Percentiles rank a stretch among this genome's conserved stretches.
phyloP scores from a whole-genome alignment of 23 tunicate genomes.

The Trididemnum nubilum region DNA sequence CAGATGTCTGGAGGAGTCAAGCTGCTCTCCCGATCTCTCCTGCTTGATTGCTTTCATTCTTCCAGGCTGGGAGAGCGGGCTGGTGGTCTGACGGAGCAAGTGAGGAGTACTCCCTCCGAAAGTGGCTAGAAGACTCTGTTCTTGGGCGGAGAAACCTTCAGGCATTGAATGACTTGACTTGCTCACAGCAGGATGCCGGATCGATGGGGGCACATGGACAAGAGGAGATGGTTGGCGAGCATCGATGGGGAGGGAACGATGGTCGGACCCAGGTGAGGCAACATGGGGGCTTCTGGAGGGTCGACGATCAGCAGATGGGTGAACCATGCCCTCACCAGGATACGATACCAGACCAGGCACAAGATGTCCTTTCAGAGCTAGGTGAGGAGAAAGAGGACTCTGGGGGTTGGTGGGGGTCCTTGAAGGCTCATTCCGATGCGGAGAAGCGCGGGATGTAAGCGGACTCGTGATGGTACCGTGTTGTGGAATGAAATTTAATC shows the following conservation, averaged over 20 bases:
- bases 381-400: slow-evolving; percentile 46
- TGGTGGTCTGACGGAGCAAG: slow-evolving; percentile 11
- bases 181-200: slow-evolving; percentile 1
- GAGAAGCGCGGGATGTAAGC: slow-evolving; percentile 8
- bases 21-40: neutral
- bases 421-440: neutral
- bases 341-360: neutral
- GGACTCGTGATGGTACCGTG: neutral
- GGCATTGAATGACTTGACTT: slow-evolving; percentile 1
- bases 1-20: neutral
- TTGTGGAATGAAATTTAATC: slow-evolving; percentile 35
- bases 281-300: slow-evolving; percentile 29
- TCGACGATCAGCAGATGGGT: neutral
- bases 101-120: slow-evolving; percentile 1
- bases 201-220: neutral
- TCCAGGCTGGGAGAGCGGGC: neutral
- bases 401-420: slow-evolving; percentile 11
- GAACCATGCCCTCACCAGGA: neutral
- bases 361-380: neutral
- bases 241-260: neutral
- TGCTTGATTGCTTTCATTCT: neutral
- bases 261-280: neutral
- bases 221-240: slow-evolving; percentile 14
- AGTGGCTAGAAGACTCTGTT: neutral
- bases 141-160: neutral